Base-by-base conservation (phyloP, 2,113 vertebrate genomes). In the Leucosticte australis region DNA sequence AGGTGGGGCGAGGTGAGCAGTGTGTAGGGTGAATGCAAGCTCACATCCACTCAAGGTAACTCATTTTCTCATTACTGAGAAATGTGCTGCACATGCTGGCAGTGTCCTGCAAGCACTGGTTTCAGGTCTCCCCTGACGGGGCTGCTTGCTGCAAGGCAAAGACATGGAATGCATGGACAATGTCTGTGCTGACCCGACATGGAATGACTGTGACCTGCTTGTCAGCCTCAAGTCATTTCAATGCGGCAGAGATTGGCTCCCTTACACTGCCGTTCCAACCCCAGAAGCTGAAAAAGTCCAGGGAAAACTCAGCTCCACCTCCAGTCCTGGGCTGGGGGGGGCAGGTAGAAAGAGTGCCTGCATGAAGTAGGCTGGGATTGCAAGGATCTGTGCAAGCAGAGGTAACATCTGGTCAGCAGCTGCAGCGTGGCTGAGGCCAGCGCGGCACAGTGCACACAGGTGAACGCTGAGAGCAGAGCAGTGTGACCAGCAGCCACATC, bases 381-480 rank as follows among this genome's bases (percentile, higher is more conserved):
- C 30, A 53, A 47, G n/a, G 57, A 20, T 37, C 27, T 41, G 50
- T 41, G 46, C 18, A 30, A 35, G 37, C 18, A 65, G 56, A 62
- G 30, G n/a, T 14, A 46, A 42, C 31, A 78, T 18, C 23, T 60
- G 65, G n/a, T 20, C 50, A 78, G 53, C 1, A 3, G 33, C 33
- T 79, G 92, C 62, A 62, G 56, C 0, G 0, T 20, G 44, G 55
- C 70, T 14, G 50, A 47, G 50, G 33, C 55, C 60, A 70, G 35
- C 0, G 0, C 2, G 21, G 65, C 39, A 64, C 0, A 0, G 4
- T 37, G 67, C 52, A 33, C 24, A 49, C 31, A 55, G 27, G 17
- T 37, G 21, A 31, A 12, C 0, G 3, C 49, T 65, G 46, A 55
- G n/a, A 65, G 69, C 59, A 89, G 30, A 73, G 12, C 35, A 8